Evolutionary conservation across 1,140 invertebrate species (phyloP), one percentile per base, ranked within the genome.

Genomic region (Gryon sp.): DNA sequence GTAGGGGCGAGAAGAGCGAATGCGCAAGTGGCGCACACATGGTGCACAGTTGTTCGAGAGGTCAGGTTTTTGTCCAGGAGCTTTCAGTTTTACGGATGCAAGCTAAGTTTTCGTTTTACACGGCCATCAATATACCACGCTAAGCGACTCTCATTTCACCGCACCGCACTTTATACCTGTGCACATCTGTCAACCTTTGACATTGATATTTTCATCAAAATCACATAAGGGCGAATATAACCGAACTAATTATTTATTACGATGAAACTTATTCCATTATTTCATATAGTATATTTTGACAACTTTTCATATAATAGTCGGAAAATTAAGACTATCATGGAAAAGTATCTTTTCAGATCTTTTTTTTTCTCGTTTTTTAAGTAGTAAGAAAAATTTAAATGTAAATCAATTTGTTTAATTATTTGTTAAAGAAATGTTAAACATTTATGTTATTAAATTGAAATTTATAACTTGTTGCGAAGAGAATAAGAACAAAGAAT

Each of bases 41-140:
- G 87, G 85, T 66, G 86, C 82, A 83, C 87, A 89, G 83, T 88
- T 89, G 87, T 87, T 87, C 81, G 83, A 86, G 86, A 88, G 86
- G 84, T 87, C 87, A 87, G 83, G 83, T 89, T 89, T 89, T 89
- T 89, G 85, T 88, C 77, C 81, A 78, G 76, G 75, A 78, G 76
- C 57, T 83, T 83, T 84, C 74, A 63, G 81, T 83, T 85, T 86
- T 83, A 86, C 84, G 78, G 79, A 84, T 85, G 70, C 60, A 65
- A 60, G 76, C 65, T 50, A 69, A 60, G 65, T 76, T 79, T 72
- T 68, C 77, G 66, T 70, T 69, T 59, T 74, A 78, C 76, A 65
- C 60, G 60, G 38, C 57, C 63, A 60, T 65, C 57, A 76, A 76
- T 69, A n/a, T n/a, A 52, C 50, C 22, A 32, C 72, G 62, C 55